Conservation (phyloP, 23 tunicate genomes). For the Phallusia fumigata region DNA sequence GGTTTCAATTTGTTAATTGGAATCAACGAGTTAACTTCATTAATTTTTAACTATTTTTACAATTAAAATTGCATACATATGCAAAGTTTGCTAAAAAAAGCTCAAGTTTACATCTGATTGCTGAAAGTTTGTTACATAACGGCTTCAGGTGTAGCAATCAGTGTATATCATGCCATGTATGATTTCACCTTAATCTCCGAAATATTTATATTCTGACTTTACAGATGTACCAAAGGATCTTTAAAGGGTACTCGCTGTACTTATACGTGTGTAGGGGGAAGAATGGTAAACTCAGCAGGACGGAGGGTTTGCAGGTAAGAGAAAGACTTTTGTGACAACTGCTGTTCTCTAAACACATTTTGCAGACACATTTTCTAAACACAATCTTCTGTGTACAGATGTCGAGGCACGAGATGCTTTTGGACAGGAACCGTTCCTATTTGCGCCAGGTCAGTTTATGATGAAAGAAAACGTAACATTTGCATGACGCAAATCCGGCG, state of each 20-base stretch:
- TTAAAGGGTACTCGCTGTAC: neutral
- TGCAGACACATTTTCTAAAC: neutral
- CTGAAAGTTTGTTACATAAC: no score
- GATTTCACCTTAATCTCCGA: neutral
- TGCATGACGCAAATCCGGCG: no score
- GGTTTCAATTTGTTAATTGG: neutral
- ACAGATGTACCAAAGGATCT: neutral
- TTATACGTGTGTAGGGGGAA: neutral
- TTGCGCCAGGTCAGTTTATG: neutral
- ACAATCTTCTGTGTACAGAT: neutral
- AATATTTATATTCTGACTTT: neutral
- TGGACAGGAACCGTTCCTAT: neutral
- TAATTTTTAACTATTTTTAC: no score
- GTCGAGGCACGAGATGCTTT: neutral
- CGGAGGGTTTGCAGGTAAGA: neutral
- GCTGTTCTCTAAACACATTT: neutral
- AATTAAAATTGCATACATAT: no score
- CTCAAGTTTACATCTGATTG: no score
- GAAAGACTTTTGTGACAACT: neutral
- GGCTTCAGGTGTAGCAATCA: neutral
- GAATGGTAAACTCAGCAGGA: neutral
- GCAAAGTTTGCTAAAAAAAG: no score
- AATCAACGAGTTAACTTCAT: neutral
- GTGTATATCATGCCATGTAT: neutral
- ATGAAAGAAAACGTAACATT: no score